Percentiles rank a stretch among this genome's conserved stretches.
phyloP scores from a whole-genome alignment of 2,797 vertebrate species.

The Selene dorsalis region DNA sequence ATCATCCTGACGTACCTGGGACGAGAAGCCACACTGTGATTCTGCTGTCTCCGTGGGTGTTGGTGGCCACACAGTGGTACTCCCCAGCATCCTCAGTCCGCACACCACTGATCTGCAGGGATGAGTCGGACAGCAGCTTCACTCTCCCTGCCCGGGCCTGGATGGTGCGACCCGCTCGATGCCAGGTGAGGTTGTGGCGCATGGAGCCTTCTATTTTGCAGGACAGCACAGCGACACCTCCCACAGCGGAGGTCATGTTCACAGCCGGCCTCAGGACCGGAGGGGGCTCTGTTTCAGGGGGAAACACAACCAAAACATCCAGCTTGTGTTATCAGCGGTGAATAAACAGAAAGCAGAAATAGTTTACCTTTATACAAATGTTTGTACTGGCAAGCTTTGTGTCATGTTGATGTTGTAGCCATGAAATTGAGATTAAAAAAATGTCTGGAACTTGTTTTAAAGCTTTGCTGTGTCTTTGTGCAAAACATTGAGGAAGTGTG shows the following conservation, averaged over 20 bases:
- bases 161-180: conserved; percentile 78
- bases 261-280: conserved; percentile 79
- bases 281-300: conserved; percentile 86
- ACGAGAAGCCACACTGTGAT: conserved; percentile 89
- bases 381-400: conserved; percentile 55
- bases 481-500: conserved; percentile 12
- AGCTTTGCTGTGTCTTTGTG: conserved; percentile 16
- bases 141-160: conserved; percentile 68
- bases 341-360: conserved; percentile 47
- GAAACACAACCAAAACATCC: conserved; percentile 52
- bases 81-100: conserved; percentile 81
- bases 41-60: conserved; percentile 77
- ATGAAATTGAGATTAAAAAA: conserved; percentile 36
- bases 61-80: conserved; percentile 88
- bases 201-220: conserved; percentile 84
- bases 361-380: conserved; percentile 63
- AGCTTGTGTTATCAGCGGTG: conserved; percentile 38
- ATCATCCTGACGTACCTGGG: conserved; percentile 82
- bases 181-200: conserved; percentile 92
- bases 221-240: conserved; percentile 84
- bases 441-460: conserved; percentile 56
- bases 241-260: conserved; percentile 87
- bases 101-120: conserved; percentile 84
- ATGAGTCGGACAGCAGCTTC: conserved; percentile 83
- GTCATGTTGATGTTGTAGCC: conserved; percentile 43